These are phyloP conservation scores for Sinocyclocheilus grahami DNA, from an alignment of 2,113 vertebrate genomes.

Conservation along the genomic window DNA sequence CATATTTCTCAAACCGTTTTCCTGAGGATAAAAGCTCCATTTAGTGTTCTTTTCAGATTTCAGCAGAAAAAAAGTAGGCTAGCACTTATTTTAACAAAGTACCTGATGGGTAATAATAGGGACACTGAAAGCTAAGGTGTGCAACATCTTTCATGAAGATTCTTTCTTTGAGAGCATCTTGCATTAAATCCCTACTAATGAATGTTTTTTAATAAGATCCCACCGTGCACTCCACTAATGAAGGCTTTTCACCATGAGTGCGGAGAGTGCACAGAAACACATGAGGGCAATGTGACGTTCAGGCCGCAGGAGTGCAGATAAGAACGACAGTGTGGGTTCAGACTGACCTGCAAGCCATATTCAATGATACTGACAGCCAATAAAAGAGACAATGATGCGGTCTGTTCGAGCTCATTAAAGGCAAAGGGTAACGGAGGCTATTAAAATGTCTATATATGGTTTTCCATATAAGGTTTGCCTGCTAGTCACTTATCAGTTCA, in stretches of 20 bases:
- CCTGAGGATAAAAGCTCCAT: background rate
- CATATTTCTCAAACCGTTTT: conserved; percentile 39
- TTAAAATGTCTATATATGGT: background rate
- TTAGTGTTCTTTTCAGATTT: conserved; percentile 12
- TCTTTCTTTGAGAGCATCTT: background rate
- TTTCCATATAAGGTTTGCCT: conserved; percentile 6
- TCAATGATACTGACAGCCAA: conserved; percentile 18
- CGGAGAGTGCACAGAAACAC: background rate
- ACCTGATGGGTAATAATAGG: background rate
- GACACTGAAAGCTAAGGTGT: background rate
- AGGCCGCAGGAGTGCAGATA: background rate
- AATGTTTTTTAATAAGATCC: background rate
- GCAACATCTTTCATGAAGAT: background rate
- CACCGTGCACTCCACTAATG: background rate
- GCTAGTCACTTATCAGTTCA: background rate
- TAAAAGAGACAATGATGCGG: conserved; percentile 18
- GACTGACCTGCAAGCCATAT: conserved; percentile 7
- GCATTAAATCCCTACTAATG: background rate
- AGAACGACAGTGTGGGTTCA: no score
- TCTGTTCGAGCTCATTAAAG: conserved; percentile 34
- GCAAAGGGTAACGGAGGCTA: conserved; percentile 4
- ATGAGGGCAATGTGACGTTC: background rate
- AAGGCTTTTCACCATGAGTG: background rate
- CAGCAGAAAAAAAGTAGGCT: background rate
- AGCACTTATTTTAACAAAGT: background rate